Conservation (phyloP, 2,113 vertebrate species). For the Galemys pyrenaicus region DNA sequence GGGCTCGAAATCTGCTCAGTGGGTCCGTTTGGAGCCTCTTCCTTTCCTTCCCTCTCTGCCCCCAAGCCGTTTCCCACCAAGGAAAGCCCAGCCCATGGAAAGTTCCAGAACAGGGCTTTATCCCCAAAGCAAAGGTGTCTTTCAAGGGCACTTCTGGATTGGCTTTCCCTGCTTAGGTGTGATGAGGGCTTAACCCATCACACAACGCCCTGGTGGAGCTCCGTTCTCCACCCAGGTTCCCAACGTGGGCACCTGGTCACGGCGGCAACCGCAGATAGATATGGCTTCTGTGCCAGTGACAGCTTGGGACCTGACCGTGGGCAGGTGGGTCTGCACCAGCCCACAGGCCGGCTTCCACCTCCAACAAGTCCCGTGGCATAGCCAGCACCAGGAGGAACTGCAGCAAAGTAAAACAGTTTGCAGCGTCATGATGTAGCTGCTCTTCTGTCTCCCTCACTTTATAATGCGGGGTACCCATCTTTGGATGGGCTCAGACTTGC, state of each 20-base stretch:
- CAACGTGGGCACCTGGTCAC: too few species aligned
- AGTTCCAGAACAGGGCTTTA: not conserved
- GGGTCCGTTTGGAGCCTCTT: not conserved
- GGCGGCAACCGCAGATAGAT: too few species aligned
- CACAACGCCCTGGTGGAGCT: not conserved
- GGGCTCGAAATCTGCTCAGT: constrained; percentile 26
- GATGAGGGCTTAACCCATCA: not conserved
- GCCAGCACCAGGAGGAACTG: not conserved
- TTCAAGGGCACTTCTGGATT: not conserved
- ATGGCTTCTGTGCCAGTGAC: not conserved
- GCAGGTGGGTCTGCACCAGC: accelerated
- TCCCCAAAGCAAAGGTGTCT: not conserved
- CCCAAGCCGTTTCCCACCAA: not conserved
- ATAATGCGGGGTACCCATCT: constrained; percentile 1
- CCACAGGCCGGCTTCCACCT: not conserved
- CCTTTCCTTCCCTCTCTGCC: not conserved
- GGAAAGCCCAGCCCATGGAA: not conserved
- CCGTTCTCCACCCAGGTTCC: not conserved
- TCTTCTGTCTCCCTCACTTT: not conserved
- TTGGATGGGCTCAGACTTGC: constrained; percentile 31
- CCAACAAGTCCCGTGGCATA: not conserved
- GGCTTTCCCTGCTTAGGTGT: not conserved
- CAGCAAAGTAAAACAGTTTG: constrained; percentile 39
- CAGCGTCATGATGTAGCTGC: not conserved
- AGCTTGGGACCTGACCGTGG: not conserved